These are phyloP conservation scores for Myotis brandtii DNA, from an alignment of 2,113 vertebrate genomes.

Conservation along the genomic window DNA sequence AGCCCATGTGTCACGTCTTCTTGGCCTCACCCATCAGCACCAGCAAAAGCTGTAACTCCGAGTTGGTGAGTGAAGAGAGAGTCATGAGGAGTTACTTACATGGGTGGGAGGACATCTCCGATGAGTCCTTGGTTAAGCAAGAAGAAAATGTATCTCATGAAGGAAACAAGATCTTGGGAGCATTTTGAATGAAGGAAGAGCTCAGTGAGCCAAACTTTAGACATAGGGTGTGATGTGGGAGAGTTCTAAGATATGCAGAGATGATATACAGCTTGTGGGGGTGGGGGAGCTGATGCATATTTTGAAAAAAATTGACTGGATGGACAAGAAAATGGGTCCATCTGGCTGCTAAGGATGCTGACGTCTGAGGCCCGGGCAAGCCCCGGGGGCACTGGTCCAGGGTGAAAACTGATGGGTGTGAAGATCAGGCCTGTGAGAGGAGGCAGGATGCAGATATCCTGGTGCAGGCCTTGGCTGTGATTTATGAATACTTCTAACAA, in stretches of 20 bases:
- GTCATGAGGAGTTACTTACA: not conserved
- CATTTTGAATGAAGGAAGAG: not conserved
- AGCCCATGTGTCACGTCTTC: fast-evolving
- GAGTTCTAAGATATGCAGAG: not conserved
- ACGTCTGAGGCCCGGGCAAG: not conserved
- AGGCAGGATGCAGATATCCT: not conserved
- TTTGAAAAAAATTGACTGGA: not conserved
- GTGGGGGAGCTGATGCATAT: not conserved
- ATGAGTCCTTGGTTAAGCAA: not conserved
- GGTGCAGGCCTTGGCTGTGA: not conserved
- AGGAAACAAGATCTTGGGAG: not conserved
- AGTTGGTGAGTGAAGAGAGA: not conserved
- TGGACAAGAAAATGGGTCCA: not conserved
- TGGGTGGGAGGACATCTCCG: not conserved
- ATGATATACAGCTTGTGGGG: not conserved
- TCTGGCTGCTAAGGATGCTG: not conserved
- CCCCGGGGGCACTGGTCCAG: too few relatives aligned
- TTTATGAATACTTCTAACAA: not conserved
- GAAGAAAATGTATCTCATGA: not conserved
- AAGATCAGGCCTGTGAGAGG: not conserved
- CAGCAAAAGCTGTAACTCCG: not conserved
- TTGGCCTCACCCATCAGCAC: not conserved
- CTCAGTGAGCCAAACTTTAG: not conserved
- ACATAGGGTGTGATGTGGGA: not conserved
- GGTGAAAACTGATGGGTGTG: not conserved